Base-by-base conservation (phyloP, 2,113 vertebrate species). In the Ictalurus punctatus region DNA sequence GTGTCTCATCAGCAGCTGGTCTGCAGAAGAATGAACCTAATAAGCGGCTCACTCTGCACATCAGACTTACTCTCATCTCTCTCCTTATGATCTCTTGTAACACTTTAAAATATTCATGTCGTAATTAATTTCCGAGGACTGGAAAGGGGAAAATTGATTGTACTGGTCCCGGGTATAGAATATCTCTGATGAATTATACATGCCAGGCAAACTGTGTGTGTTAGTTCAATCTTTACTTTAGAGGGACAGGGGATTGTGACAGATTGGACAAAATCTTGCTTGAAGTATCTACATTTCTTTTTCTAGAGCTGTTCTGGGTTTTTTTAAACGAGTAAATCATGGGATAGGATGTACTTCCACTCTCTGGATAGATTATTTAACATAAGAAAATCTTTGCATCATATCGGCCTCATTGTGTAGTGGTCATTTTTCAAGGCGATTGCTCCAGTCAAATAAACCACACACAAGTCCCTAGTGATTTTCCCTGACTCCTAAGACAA, bases 151-250 rank as follows among this genome's bases (percentile, higher is more conserved):
- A 93, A 93, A 93, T 63, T 83, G 93, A 95, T 95, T 94, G 94
- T 93, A 95, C 93, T 8, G 94, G 89, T 92, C 95, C 93, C 92
- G 92, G 94, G 92, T 94, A 93, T 93, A 92, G 94, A 95, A 95
- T 93, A 94, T 93, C 93, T 93, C 86, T n/a, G 65, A 69, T 94
- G 90, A 95, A 95, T 95, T 94, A 95, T 94, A 94, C 90, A 95
- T 95, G 93, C 2, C 52, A n/a, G 27, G 71, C 48, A 67, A 58
- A 90, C 88, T 92, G 93, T 91, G 92, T 56, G 54, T 21, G 52
- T 56, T 52, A 59, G 52, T 48, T n/a, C 14, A 54, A 6, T 34
- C 8, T 58, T 56, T 82, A 56, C 3, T 17, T 34, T 19, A 73
- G 6, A 74, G 19, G 34, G 44, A 27, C 44, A 54, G 3, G 4